phyloP scores from a whole-genome alignment of 2,888 invertebrate species.

The Drosophila melanosoma region DNA sequence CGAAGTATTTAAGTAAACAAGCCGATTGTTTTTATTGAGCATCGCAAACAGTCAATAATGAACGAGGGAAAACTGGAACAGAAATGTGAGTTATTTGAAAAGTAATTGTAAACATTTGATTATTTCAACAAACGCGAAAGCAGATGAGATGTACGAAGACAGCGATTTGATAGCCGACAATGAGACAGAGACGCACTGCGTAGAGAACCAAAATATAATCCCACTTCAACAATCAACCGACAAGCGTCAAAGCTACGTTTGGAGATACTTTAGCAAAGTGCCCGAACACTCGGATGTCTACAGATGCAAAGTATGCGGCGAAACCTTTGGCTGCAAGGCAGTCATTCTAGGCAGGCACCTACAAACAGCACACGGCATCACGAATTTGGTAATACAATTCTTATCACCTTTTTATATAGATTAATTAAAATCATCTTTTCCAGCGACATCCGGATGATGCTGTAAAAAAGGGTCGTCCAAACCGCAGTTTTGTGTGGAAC shows the following conservation, averaged over 20 bases:
- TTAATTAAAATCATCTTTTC: neutral
- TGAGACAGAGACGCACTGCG: slow-evolving; percentile 29
- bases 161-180: slow-evolving; percentile 37
- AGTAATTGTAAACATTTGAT: neutral
- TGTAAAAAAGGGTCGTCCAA: slow-evolving; percentile 62
- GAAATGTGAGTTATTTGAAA: slow-evolving; percentile 33
- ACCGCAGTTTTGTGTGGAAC: slow-evolving; percentile 78
- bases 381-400: slow-evolving; percentile 1
- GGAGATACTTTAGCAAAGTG: slow-evolving; percentile 67
- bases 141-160: slow-evolving; percentile 40
- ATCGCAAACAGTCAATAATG: slow-evolving; percentile 12
- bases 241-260: slow-evolving; percentile 68
- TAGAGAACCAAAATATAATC: slow-evolving; percentile 41
- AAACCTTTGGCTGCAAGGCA: slow-evolving; percentile 67
- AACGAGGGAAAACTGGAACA: slow-evolving; percentile 42
- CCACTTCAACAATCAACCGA: slow-evolving; percentile 22
- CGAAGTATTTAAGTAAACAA: slow-evolving; percentile 23
- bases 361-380: slow-evolving; percentile 60
- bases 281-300: slow-evolving; percentile 51
- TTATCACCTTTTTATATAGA: neutral
- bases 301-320: slow-evolving; percentile 69
- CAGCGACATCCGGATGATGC: slow-evolving; percentile 33
- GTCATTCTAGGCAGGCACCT: slow-evolving; percentile 72
- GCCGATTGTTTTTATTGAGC: slow-evolving; percentile 24
- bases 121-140: neutral